A percentile compares a stretch with the other conserved stretches of the same genome.
These are phyloP conservation scores for Ladona fulva DNA, from an alignment of 1,140 invertebrate genomes.

Conservation along the genomic window DNA sequence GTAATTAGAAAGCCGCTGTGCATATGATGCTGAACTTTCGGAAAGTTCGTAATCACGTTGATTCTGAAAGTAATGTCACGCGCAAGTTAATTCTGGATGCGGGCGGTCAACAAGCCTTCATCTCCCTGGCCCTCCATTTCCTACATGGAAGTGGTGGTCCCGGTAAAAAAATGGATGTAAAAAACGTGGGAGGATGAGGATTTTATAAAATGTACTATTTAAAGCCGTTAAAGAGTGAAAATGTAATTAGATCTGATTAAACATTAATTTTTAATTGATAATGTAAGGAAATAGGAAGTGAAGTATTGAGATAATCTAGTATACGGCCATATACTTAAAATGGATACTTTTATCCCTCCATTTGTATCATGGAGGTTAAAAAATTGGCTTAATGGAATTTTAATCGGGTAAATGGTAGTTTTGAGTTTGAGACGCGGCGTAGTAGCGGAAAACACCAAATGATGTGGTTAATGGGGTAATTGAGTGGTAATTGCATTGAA, in stretches of 20 bases:
- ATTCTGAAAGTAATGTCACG: neutral
- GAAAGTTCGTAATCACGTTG: neutral
- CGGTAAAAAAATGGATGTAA: constrained; percentile 7
- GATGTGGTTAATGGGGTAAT: too few species aligned
- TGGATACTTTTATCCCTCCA: neutral
- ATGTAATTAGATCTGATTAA: too few species aligned
- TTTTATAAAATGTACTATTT: too few species aligned
- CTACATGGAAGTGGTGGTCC: neutral
- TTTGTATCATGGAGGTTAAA: constrained; percentile 3
- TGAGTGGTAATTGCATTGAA: too few species aligned
- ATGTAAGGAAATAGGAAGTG: neutral
- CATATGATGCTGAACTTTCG: neutral
- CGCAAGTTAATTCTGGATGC: neutral
- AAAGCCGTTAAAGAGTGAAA: too few species aligned
- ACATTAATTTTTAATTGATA: too few species aligned
- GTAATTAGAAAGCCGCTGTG: neutral
- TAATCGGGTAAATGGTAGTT: neutral
- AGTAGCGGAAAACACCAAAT: too few species aligned
- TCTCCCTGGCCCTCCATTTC: neutral
- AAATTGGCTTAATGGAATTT: constrained; percentile 6
- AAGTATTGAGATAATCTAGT: neutral
- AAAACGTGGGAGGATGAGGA: constrained; percentile 3
- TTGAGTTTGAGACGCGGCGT: neutral
- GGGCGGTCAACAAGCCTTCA: neutral
- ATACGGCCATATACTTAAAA: neutral